phyloP scores from a whole-genome alignment of 2,888 invertebrate genomes.

The Hydroisotoma schaefferi region DNA sequence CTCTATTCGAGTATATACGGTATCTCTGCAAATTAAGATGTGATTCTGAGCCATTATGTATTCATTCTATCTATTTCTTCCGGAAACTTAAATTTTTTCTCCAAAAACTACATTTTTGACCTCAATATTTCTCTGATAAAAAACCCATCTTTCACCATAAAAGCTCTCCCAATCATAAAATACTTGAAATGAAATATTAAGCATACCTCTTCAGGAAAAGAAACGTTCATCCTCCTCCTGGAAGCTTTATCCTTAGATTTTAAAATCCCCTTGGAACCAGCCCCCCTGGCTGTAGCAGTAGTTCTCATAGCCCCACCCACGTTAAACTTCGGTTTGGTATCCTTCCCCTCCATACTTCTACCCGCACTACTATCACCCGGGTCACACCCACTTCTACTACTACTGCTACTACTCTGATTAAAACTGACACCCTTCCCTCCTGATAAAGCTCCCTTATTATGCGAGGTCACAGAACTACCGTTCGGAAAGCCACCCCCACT shows the following conservation, averaged over 20 bases:
- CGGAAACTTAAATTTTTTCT: too few species aligned
- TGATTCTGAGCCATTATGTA: too few species aligned
- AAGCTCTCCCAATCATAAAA: too few species aligned
- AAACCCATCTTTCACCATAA: too few species aligned
- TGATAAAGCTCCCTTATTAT: background rate
- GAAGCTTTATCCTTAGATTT: conserved; percentile 38
- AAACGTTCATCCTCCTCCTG: conserved; percentile 42
- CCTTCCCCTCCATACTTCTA: conserved; percentile 17
- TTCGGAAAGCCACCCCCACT: background rate
- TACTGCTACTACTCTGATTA: conserved; percentile 18
- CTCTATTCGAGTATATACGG: too few species aligned
- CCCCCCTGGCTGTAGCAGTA: conserved; percentile 2
- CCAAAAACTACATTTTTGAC: too few species aligned
- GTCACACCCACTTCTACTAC: background rate
- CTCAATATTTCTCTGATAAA: too few species aligned
- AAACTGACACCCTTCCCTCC: conserved; percentile 9
- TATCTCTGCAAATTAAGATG: too few species aligned
- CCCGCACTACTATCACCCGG: conserved; percentile 18
- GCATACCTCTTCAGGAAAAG: conserved; percentile 48
- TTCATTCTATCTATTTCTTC: too few species aligned
- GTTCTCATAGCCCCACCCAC: conserved; percentile 11
- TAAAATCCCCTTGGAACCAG: conserved; percentile 37
- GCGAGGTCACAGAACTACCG: background rate
- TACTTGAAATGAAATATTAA: too few species aligned
- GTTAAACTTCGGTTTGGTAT: conserved; percentile 20